phyloP scores from a whole-genome alignment of 2,888 invertebrate genomes.

The Sarcophaga variegata region DNA sequence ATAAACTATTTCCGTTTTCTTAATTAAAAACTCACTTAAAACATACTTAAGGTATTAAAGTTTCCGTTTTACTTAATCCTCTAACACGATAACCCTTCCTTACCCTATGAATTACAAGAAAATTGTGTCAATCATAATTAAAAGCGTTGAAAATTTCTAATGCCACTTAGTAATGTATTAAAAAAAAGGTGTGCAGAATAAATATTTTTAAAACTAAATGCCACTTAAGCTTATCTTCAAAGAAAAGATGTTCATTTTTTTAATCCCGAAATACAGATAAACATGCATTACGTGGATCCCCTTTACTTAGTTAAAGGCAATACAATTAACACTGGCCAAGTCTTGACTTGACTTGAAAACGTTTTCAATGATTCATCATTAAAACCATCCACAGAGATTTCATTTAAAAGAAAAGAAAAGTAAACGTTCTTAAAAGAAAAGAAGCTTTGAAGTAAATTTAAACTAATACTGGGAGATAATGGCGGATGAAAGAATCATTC shows the following conservation, averaged over 20 bases:
- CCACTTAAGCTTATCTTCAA: conserved; percentile 18
- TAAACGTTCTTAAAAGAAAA: conserved; percentile 33
- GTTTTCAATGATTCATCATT: conserved; percentile 35
- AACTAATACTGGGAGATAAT: conserved; percentile 62
- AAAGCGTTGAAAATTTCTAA: not conserved
- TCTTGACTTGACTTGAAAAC: conserved; percentile 39
- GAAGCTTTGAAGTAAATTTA: conserved; percentile 60
- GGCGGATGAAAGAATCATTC: conserved; percentile 34
- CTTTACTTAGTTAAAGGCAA: not conserved
- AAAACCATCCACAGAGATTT: conserved; percentile 7
- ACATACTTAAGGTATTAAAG: no score
- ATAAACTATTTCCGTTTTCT: no score
- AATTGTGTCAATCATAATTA: no score
- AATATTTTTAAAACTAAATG: conserved; percentile 9
- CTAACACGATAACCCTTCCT: no score
- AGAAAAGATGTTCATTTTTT: not conserved
- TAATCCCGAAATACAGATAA: conserved; percentile 24
- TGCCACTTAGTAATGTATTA: not conserved
- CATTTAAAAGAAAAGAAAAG: conserved; percentile 9
- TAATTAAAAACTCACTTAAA: no score
- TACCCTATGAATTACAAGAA: no score
- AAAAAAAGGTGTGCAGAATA: not conserved
- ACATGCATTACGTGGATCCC: conserved; percentile 6
- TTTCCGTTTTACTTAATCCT: no score
- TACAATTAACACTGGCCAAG: conserved; percentile 44